Evolutionary conservation across 2,797 vertebrate genomes (phyloP), one percentile per base, ranked within the genome.

Genomic region (Leuciscus waleckii): DNA sequence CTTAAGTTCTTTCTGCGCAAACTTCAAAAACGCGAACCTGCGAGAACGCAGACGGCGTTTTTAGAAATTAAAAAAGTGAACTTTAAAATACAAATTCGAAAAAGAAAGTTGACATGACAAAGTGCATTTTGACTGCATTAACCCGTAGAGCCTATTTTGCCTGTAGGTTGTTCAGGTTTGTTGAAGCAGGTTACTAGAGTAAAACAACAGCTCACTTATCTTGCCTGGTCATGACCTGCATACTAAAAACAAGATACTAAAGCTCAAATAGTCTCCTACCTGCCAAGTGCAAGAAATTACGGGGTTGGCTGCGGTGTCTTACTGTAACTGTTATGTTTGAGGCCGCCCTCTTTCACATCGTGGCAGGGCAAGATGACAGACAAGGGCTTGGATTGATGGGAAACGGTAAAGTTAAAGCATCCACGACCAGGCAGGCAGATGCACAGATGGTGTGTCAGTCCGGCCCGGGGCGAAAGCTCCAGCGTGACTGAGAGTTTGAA

Each of bases 371-470:
- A 82, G 91, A 91, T 93, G 93, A 95, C 82, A 90, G 93, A 94
- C 88, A 90, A 91, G 82, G 94, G 92, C 90, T 90, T 89, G 91
- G 85, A 91, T 90, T 91, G 91, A 92, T 93, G 94, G 93, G 94
- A 95, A 95, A 88, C 43, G 85, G 91, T 91, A 87, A 93, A 88
- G 91, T 93, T 41, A 79, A 93, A 73, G 69, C 23, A 32, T 54
- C 16, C 3, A 46, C 69, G 7, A 6, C 46, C 89, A 93, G 91
- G 84, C 85, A 88, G 90, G 90, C 93, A 95, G 94, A 95, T 94
- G 94, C 77, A 56, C 93, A 91, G 89, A 87, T 74, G 88, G 75
- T 87, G 90, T 87, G 90, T 95, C 93, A 94, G 90, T 92, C 90
- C 93, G 81, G 76, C 88, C 74, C 0, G 32, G 90, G 90, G 89